Percentiles rank a stretch among this genome's conserved stretches.
These are phyloP conservation scores for Unio delphinus DNA, from an alignment of 2,888 invertebrate genomes.

Conservation along the genomic window DNA sequence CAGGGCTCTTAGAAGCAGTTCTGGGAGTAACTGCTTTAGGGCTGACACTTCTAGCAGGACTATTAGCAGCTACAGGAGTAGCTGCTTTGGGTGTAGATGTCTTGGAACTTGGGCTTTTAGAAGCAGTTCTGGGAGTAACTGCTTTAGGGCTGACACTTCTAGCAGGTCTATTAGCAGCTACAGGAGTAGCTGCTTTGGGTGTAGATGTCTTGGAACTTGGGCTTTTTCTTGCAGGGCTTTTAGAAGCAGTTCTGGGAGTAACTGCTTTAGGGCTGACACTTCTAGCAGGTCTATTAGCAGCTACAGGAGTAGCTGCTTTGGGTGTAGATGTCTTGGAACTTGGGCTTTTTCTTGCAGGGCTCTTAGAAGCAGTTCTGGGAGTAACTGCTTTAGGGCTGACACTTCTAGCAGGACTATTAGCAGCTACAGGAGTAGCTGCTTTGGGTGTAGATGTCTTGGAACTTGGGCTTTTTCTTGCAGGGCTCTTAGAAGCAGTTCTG, in stretches of 20 bases:
- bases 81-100: conserved; percentile 1
- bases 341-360: conserved; percentile 1
- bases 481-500: background rate
- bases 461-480: no score
- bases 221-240: background rate
- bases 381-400: conserved; percentile 3
- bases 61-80: conserved; percentile 11
- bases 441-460: conserved; percentile 1
- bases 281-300: background rate
- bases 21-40: conserved; percentile 14
- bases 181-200: background rate
- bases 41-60: conserved; percentile 13
- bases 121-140: background rate
- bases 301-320: conserved; percentile 6
- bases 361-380: conserved; percentile 3
- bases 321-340: conserved; percentile 7
- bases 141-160: conserved; percentile 3
- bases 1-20: background rate
- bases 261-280: conserved; percentile 2
- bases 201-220: background rate
- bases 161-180: background rate
- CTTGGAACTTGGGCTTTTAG: no score
- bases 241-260: conserved; percentile 8
- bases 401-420: conserved; percentile 1
- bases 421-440: no score